phyloP scores from a whole-genome alignment of 2,797 vertebrate genomes.

The Pelochelys cantorii region DNA sequence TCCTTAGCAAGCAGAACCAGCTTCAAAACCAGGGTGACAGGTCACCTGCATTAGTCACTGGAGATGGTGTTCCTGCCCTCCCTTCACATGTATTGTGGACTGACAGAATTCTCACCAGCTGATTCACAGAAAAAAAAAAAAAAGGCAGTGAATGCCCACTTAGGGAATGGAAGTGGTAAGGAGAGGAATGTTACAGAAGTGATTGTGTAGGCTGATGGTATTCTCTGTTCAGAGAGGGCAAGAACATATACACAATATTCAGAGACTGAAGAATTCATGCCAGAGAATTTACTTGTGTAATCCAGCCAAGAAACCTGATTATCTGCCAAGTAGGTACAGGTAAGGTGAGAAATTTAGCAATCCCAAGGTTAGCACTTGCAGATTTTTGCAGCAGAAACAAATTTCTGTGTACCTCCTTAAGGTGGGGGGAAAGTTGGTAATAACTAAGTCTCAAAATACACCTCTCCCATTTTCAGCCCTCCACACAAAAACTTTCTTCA shows the following conservation, averaged over 20 bases:
- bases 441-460: background rate
- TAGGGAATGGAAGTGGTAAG: background rate
- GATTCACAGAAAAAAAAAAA: background rate
- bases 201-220: rapidly evolving
- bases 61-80: background rate
- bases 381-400: background rate
- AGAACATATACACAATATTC: background rate
- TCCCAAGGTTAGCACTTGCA: background rate
- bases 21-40: background rate
- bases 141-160: background rate
- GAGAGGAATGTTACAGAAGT: background rate
- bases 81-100: background rate
- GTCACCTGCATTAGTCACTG: background rate
- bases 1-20: background rate
- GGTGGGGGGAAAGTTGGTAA: background rate
- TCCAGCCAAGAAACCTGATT: background rate
- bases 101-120: background rate
- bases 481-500: background rate
- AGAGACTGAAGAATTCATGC: background rate
- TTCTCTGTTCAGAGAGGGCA: background rate
- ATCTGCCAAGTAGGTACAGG: background rate
- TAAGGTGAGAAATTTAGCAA: background rate
- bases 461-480: background rate
- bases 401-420: background rate
- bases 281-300: background rate